Conservation (phyloP, 2,113 vertebrate genomes). For the Merops nubicus region DNA sequence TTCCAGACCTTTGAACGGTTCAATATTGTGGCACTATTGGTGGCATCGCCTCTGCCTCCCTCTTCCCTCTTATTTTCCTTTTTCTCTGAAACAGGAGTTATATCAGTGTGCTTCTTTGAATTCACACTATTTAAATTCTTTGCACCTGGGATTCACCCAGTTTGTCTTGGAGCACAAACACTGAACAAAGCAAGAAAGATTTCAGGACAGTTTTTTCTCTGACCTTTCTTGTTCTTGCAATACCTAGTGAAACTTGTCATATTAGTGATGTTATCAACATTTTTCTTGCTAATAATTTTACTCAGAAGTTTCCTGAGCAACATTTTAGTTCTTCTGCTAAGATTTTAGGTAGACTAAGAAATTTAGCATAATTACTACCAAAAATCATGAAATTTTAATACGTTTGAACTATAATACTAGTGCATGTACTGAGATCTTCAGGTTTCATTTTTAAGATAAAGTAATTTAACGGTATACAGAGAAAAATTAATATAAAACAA, state of each 20-base stretch:
- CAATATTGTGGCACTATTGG: not conserved
- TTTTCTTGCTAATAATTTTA: not conserved
- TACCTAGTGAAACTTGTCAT: not conserved
- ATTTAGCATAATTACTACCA: not conserved
- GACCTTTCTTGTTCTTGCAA: not conserved
- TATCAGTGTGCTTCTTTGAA: not conserved
- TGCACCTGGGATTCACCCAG: not conserved
- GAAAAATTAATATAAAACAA: not conserved
- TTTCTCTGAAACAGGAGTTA: not conserved
- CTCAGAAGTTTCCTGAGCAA: not conserved
- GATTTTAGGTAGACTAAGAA: not conserved
- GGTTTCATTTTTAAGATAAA: slow-evolving; percentile 65
- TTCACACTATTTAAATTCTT: not conserved
- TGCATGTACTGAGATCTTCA: not conserved
- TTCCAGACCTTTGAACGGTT: not conserved
- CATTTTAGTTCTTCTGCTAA: not conserved
- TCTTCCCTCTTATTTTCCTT: not conserved
- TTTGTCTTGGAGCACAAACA: not conserved
- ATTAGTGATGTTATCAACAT: not conserved
- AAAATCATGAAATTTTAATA: not conserved
- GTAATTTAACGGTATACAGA: slow-evolving; percentile 48
- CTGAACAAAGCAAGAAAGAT: not conserved
- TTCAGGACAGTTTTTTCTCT: not conserved
- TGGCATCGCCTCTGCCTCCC: not conserved
- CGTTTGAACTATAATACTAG: not conserved